Base-by-base conservation (phyloP, 2,888 invertebrate genomes). In the Eueremaeus valkanovi region DNA sequence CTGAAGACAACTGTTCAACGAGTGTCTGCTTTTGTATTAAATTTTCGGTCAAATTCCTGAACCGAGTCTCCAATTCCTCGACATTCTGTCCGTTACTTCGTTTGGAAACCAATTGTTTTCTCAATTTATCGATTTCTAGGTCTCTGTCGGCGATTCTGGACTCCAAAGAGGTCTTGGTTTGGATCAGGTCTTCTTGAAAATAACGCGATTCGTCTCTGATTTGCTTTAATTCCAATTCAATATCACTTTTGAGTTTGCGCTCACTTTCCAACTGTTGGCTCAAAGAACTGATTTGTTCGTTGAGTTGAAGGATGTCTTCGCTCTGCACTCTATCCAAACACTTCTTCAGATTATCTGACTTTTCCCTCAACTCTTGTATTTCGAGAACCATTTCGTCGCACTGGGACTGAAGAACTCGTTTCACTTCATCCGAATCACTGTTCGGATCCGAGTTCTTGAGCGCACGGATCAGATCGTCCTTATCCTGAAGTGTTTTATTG, bases 1-100 rank as follows among this genome's bases (percentile, higher is more conserved):
- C 94, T 0, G 91, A 90, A 74, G 92, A 88, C 58, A 92, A 85
- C 27, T 88, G 86, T 82, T 95, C 95, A n/a, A 95, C 85, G 79
- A 89, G 88, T 61, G 89, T 90, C 84, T 95, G 95, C 82, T 92
- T 93, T 81, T 90, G 88, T 75, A 95, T 91, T 45, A 95, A 85
- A 63, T 90, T 91, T 82, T 93, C 90, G 0, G 94, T 93, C 21
- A 95, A 85, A 1, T 83, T 81, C 75, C 84, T 83, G 1, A 86
- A 81, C 42, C 86, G 81, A 31, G 84, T 82, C 81, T 86, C 86
- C 66, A 86, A 80, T 80, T 87, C 86, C 68, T 80, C 81, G 77
- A 84, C 79, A 81, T 81, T 78, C 21, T 84, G 82, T 0, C 45
- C 51, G 21, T 21, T 24, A 40, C 11, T 27, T 40, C 58, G 73